These are phyloP conservation scores for Bufotes viridis DNA, from an alignment of 2,797 vertebrate species.

Conservation along the genomic window DNA sequence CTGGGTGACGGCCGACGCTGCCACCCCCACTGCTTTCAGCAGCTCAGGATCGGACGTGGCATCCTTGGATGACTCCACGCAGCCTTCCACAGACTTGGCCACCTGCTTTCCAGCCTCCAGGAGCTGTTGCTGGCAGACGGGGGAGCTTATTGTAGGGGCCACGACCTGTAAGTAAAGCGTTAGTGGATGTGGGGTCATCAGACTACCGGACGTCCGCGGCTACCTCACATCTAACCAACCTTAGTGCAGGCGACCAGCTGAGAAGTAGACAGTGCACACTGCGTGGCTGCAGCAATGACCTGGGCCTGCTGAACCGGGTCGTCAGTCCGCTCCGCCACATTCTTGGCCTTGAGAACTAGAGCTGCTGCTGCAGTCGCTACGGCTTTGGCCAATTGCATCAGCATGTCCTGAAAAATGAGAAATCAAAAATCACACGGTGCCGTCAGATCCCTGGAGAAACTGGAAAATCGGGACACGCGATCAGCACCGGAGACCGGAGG, in stretches of 20 bases:
- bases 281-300: slow-evolving; percentile 94
- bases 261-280: slow-evolving; percentile 95
- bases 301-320: slow-evolving; percentile 89
- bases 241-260: slow-evolving; percentile 97
- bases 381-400: slow-evolving; percentile 96
- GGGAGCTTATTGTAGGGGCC: slow-evolving; percentile 96
- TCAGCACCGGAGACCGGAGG: too few species aligned
- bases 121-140: slow-evolving; percentile 96
- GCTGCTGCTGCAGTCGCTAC: slow-evolving; percentile 93
- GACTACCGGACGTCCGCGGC: neutral
- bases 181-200: neutral
- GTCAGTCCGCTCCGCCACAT: slow-evolving; percentile 93
- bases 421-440: neutral
- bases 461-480: too few species aligned
- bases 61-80: slow-evolving; percentile 90
- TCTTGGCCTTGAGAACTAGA: slow-evolving; percentile 94
- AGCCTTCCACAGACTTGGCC: slow-evolving; percentile 95
- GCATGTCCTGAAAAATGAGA: slow-evolving; percentile 82
- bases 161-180: slow-evolving; percentile 80
- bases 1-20: slow-evolving; percentile 91
- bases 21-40: slow-evolving; percentile 90
- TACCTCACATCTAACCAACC: slow-evolving; percentile 70
- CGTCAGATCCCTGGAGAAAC: too few species aligned
- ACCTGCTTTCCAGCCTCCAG: slow-evolving; percentile 94
- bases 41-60: slow-evolving; percentile 90